phyloP scores from a whole-genome alignment of 2,113 vertebrate genomes.

The Electrona antarctica region DNA sequence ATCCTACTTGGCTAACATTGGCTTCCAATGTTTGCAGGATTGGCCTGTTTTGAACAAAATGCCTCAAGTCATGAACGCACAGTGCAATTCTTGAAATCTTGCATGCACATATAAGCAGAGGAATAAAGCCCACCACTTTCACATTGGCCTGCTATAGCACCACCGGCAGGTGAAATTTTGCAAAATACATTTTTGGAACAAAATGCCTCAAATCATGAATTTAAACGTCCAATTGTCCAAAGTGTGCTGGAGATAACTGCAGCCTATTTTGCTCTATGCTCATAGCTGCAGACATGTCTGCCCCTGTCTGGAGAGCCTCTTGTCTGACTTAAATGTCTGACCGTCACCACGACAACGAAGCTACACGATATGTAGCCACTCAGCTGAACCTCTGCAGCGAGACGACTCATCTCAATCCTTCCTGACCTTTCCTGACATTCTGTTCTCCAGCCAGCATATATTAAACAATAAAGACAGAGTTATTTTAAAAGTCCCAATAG shows the following conservation, averaged over 20 bases:
- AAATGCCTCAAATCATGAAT: too few species aligned
- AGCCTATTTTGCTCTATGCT: constrained; percentile 27
- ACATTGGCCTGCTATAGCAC: too few species aligned
- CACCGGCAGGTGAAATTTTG: too few species aligned
- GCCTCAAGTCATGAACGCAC: too few species aligned
- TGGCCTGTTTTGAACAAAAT: too few species aligned
- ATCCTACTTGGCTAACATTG: too few species aligned
- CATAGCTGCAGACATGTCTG: constrained; percentile 32
- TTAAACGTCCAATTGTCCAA: constrained; percentile 28
- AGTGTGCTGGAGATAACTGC: constrained; percentile 30
- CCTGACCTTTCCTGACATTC: constrained; percentile 3
- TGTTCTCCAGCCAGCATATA: neutral
- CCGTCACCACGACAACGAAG: constrained; percentile 13
- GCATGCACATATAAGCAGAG: too few species aligned
- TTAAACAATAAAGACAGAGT: constrained; percentile 12
- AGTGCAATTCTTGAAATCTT: too few species aligned
- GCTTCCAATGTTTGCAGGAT: too few species aligned
- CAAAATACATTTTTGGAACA: too few species aligned
- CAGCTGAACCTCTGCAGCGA: constrained; percentile 16
- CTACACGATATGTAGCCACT: neutral
- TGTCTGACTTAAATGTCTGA: constrained; percentile 21
- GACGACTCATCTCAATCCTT: neutral
- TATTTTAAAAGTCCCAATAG: constrained; percentile 19
- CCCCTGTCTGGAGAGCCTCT: constrained; percentile 28
- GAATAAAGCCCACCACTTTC: too few species aligned